These are phyloP conservation scores for Halictus quadricinctus DNA, from an alignment of 2,888 invertebrate genomes.

Conservation along the genomic window DNA sequence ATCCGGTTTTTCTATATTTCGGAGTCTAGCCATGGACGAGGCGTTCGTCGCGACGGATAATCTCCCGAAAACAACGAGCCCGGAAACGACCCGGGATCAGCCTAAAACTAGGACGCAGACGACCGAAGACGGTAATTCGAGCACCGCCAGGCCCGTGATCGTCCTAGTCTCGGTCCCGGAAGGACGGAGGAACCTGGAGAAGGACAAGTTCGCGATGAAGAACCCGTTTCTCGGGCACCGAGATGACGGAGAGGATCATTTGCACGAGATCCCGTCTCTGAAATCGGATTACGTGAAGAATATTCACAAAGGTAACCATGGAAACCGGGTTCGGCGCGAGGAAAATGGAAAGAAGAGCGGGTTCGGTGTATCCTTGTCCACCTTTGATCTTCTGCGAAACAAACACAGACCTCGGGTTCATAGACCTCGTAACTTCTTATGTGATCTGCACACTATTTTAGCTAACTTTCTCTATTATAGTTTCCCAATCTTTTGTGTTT, in stretches of 20 bases:
- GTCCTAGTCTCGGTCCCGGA: constrained; percentile 68
- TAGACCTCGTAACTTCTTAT: no score
- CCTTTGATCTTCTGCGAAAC: no score
- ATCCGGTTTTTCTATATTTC: background rate
- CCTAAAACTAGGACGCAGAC: constrained; percentile 18
- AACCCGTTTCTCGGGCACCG: constrained; percentile 44
- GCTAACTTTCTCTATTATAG: no score
- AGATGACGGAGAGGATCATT: constrained; percentile 19
- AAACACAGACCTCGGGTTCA: no score
- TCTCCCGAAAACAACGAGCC: constrained; percentile 19
- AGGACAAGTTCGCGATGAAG: constrained; percentile 55
- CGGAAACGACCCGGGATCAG: constrained; percentile 22
- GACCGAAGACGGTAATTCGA: constrained; percentile 30
- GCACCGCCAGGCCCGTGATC: constrained; percentile 62
- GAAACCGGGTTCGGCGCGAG: background rate
- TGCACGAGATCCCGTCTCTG: constrained; percentile 57
- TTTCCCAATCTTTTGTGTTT: no score
- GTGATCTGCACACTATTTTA: no score
- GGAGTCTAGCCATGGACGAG: background rate
- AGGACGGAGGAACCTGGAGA: constrained; percentile 48
- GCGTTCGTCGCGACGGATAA: constrained; percentile 1
- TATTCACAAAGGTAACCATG: constrained; percentile 68
- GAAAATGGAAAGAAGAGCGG: background rate
- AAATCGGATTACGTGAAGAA: constrained; percentile 74
- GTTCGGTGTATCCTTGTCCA: no score